These are phyloP conservation scores for Hypomesus transpacificus DNA, from an alignment of 2,113 vertebrate genomes.

Conservation along the genomic window DNA sequence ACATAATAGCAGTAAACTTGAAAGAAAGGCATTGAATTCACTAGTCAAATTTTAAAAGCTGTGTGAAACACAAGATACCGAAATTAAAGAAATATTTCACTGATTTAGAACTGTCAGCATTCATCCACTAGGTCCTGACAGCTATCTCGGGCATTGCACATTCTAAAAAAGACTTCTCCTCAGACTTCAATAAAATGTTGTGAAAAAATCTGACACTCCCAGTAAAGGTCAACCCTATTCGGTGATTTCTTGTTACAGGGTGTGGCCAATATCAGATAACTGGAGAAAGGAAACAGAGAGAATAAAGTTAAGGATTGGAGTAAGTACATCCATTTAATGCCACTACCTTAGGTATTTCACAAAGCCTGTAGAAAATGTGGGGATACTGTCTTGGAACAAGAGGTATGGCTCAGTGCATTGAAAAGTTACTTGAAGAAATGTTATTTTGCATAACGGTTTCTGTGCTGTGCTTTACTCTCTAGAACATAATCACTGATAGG, in stretches of 20 bases:
- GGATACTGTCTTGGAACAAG: slow-evolving; percentile 54
- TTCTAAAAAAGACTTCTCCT: slow-evolving; percentile 38
- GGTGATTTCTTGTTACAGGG: slow-evolving; percentile 33
- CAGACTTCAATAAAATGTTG: slow-evolving; percentile 38
- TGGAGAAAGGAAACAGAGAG: slow-evolving; percentile 42
- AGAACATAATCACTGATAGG: slow-evolving; percentile 46
- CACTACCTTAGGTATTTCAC: slow-evolving; percentile 47
- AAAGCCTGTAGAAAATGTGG: slow-evolving; percentile 54
- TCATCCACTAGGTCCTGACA: slow-evolving; percentile 54
- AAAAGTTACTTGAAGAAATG: slow-evolving; percentile 56
- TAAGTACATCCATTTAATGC: slow-evolving; percentile 37
- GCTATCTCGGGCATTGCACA: slow-evolving; percentile 41
- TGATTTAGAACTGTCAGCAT: slow-evolving; percentile 53
- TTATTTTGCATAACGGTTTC: slow-evolving; percentile 64
- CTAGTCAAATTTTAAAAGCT: slow-evolving; percentile 86
- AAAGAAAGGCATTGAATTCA: slow-evolving; percentile 90
- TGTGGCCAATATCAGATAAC: slow-evolving; percentile 52
- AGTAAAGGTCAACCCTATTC: slow-evolving; percentile 42
- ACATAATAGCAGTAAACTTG: slow-evolving; percentile 92
- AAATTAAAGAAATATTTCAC: slow-evolving; percentile 71
- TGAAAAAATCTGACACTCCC: slow-evolving; percentile 37
- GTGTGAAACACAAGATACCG: slow-evolving; percentile 81
- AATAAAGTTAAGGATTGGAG: slow-evolving; percentile 21
- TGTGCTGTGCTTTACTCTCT: slow-evolving; percentile 54
- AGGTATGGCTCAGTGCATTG: slow-evolving; percentile 73